A percentile compares a stretch with the other conserved stretches of the same genome.
These are phyloP conservation scores for Barbus barbus DNA, from an alignment of 2,113 vertebrate genomes.

Conservation along the genomic window DNA sequence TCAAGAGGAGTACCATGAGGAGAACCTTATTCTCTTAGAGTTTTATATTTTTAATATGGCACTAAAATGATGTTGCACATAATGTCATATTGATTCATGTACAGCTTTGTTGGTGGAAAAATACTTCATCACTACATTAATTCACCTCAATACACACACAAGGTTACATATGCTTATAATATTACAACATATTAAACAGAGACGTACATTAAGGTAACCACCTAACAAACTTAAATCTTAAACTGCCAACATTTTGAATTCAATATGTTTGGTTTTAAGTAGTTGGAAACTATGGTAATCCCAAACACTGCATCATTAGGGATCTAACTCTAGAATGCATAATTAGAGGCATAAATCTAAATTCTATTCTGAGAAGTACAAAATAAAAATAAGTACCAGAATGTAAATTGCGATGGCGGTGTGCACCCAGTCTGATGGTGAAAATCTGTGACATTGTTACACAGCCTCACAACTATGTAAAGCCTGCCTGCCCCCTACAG, in stretches of 20 bases:
- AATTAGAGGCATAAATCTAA: background rate
- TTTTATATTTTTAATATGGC: background rate
- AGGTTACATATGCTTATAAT: background rate
- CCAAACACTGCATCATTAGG: background rate
- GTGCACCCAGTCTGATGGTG: background rate
- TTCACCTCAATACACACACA: background rate
- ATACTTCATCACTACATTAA: background rate
- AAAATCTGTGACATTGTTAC: constrained; percentile 81
- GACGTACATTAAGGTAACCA: background rate
- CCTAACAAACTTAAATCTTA: background rate
- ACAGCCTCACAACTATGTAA: constrained; percentile 40
- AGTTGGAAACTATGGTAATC: background rate
- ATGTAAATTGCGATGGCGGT: background rate
- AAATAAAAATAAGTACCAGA: background rate
- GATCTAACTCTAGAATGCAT: background rate
- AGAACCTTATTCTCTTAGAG: too few species aligned
- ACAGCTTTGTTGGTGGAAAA: background rate
- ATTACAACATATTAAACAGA: background rate
- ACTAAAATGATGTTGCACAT: too few species aligned
- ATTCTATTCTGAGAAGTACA: background rate
- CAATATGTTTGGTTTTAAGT: background rate
- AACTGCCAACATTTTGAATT: too few species aligned
- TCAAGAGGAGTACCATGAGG: too few species aligned
- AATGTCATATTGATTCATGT: too few species aligned
- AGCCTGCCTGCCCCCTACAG: constrained; percentile 54